Percentiles rank a stretch among this genome's conserved stretches.
Conservation (phyloP, 2,888 invertebrate genomes). For the Acleris laterana region DNA sequence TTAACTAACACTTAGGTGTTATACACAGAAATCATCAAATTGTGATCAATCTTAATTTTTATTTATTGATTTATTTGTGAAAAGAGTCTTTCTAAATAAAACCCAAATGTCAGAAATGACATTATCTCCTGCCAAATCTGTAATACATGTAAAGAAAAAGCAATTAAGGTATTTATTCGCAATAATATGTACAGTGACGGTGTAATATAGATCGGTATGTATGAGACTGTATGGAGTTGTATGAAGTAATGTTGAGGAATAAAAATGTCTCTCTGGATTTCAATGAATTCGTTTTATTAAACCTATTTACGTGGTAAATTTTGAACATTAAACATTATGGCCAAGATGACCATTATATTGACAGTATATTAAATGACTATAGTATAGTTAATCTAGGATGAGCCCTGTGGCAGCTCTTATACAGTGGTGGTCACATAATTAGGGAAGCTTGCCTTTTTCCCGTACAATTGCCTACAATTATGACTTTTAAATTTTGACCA, state of each 20-base stretch:
- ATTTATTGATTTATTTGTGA: not conserved
- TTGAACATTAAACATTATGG: not conserved
- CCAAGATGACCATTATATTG: too few relatives aligned
- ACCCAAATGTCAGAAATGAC: conserved; percentile 23
- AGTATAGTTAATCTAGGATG: too few relatives aligned
- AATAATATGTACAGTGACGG: conserved; percentile 74
- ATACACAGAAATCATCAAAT: too few relatives aligned
- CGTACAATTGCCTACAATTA: too few relatives aligned
- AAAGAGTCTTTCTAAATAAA: conserved; percentile 14
- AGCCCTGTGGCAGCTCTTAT: too few relatives aligned
- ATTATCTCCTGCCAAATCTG: conserved; percentile 51
- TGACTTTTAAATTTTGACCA: too few relatives aligned
- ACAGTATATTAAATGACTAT: too few relatives aligned
- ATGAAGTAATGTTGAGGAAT: conserved; percentile 71
- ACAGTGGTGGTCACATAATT: too few relatives aligned
- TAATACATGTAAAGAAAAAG: conserved; percentile 49
- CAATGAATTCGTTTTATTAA: conserved; percentile 56
- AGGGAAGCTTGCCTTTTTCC: too few relatives aligned
- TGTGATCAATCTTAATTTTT: not conserved
- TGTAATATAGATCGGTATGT: conserved; percentile 68
- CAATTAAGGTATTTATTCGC: conserved; percentile 76
- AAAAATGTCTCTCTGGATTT: conserved; percentile 77
- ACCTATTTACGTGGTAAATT: not conserved
- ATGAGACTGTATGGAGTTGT: conserved; percentile 66
- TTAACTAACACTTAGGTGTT: too few relatives aligned